Evolutionary conservation across 2,888 invertebrate species (phyloP).

Genomic region (Eugnorisma glareosa): DNA sequence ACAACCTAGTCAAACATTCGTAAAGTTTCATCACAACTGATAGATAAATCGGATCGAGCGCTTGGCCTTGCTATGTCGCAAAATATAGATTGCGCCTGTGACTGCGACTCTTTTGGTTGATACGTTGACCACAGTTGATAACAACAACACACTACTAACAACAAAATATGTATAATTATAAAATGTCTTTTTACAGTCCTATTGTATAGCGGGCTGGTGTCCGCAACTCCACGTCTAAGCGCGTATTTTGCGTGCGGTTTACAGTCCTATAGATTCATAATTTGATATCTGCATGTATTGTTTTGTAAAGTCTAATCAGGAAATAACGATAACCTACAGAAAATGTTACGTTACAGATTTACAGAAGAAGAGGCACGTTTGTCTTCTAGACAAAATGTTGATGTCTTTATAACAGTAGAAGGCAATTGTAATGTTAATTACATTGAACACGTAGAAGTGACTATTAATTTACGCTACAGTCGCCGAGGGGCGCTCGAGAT

Average conservation of each 20-base stretch:
- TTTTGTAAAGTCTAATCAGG: constrained; percentile 4
- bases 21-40: constrained; percentile 76
- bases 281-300: background rate
- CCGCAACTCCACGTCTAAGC: too few relatives aligned
- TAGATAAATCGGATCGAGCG: constrained; percentile 3
- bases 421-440: constrained; percentile 92
- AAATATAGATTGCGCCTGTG: background rate
- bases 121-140: too few relatives aligned
- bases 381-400: constrained; percentile 72
- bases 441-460: constrained; percentile 96
- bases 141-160: background rate
- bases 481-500: constrained; percentile 94
- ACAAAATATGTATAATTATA: background rate
- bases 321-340: background rate
- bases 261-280: background rate
- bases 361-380: constrained; percentile 62
- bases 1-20: constrained; percentile 74
- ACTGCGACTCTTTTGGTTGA: background rate
- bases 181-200: background rate
- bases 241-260: too few relatives aligned
- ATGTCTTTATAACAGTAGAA: constrained; percentile 86
- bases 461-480: constrained; percentile 92
- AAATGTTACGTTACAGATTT: constrained; percentile 49
- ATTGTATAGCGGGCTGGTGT: too few relatives aligned
- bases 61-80: constrained; percentile 2